These are phyloP conservation scores for Columba guinea DNA, from an alignment of 2,797 vertebrate species.

Conservation along the genomic window DNA sequence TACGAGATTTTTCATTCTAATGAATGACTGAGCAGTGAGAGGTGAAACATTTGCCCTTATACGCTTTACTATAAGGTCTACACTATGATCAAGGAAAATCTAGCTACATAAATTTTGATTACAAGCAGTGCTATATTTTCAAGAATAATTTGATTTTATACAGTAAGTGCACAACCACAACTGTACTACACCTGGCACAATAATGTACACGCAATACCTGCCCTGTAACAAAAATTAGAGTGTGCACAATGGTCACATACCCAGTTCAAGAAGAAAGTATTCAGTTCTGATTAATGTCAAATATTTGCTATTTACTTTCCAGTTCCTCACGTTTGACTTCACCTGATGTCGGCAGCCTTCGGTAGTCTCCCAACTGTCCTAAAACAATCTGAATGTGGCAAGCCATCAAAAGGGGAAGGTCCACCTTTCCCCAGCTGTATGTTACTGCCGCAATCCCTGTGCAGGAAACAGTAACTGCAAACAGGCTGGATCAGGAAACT, in stretches of 20 bases:
- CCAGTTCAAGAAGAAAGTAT: background rate
- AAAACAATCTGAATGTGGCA: background rate
- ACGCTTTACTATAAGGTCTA: background rate
- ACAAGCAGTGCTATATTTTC: background rate
- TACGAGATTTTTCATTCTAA: background rate
- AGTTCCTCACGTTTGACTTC: background rate
- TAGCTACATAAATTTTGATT: background rate
- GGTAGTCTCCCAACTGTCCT: background rate
- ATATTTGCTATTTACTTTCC: background rate
- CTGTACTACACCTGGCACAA: background rate
- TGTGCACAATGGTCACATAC: background rate
- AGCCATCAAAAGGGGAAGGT: background rate
- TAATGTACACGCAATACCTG: background rate
- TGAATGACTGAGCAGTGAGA: background rate
- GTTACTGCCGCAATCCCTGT: background rate
- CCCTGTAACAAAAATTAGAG: background rate
- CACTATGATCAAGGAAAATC: background rate
- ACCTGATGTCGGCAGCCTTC: background rate
- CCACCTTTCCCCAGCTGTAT: background rate
- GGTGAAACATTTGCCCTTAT: background rate
- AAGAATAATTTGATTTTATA: background rate
- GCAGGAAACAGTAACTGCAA: background rate
- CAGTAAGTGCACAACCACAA: background rate
- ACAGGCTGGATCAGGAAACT: background rate
- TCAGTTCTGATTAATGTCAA: background rate